Evolutionary conservation across 2,888 invertebrate genomes (phyloP).

Genomic region (Eupithecia exiguata): DNA sequence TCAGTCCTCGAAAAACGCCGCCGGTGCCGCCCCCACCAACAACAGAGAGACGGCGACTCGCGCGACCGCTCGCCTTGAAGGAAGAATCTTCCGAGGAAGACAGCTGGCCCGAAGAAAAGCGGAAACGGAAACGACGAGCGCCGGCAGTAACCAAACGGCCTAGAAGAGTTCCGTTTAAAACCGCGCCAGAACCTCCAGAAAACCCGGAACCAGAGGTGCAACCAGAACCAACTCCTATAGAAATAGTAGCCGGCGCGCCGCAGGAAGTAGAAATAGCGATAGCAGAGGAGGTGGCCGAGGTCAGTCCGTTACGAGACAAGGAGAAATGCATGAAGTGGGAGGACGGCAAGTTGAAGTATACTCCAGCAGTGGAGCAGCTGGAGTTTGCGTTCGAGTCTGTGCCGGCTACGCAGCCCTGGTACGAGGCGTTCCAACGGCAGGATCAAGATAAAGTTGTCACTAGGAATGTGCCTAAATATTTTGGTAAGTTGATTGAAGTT

Average conservation of each 20-base stretch:
- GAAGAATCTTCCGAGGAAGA: constrained; percentile 80
- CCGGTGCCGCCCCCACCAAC: constrained; percentile 61
- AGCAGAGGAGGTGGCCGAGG: constrained; percentile 47
- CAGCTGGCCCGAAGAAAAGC: constrained; percentile 69
- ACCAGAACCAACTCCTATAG: constrained; percentile 56
- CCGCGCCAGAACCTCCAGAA: constrained; percentile 32
- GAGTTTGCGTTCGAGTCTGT: constrained; percentile 90
- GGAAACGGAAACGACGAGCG: constrained; percentile 61
- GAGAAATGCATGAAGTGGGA: constrained; percentile 79
- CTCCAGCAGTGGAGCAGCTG: constrained; percentile 84
- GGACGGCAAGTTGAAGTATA: constrained; percentile 74
- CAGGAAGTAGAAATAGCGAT: constrained; percentile 33
- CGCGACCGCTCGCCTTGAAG: constrained; percentile 72
- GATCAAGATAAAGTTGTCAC: constrained; percentile 87
- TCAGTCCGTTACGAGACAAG: constrained; percentile 61
- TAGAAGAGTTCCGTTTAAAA: constrained; percentile 40
- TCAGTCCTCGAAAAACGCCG: constrained; percentile 69
- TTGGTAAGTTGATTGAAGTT: constrained; percentile 69
- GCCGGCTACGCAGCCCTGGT: constrained; percentile 91
- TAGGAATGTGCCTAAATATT: constrained; percentile 84
- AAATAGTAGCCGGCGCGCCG: constrained; percentile 53
- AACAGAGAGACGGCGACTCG: constrained; percentile 67
- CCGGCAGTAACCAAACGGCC: constrained; percentile 56
- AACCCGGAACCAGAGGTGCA: constrained; percentile 49
- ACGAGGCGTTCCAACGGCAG: constrained; percentile 89